Evolutionary conservation across 2,888 invertebrate genomes (phyloP).

Genomic region (Lasioglossum morio): DNA sequence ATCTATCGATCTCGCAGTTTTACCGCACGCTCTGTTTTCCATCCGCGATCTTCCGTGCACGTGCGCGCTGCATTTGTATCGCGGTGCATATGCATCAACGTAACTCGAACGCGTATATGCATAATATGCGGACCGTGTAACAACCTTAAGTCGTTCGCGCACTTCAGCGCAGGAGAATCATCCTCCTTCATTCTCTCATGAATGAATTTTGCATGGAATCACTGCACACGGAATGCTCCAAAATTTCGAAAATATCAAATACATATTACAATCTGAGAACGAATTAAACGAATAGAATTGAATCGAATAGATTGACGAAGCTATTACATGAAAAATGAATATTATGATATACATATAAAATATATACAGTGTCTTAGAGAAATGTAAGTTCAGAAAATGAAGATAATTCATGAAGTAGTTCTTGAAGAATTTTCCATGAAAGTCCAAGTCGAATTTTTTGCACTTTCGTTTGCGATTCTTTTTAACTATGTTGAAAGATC

Average conservation of each 20-base stretch:
- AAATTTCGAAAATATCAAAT: not conserved
- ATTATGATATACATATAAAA: not conserved
- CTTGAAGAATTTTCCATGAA: not conserved
- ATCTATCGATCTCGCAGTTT: conserved; percentile 51
- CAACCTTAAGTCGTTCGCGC: conserved; percentile 26
- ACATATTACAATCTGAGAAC: not conserved
- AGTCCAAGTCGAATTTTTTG: not conserved
- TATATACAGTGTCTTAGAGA: not conserved
- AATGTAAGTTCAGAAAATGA: not conserved
- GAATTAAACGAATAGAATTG: not conserved
- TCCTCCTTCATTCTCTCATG: not conserved
- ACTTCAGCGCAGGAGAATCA: not conserved
- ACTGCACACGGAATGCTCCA: not conserved
- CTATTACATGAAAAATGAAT: not conserved
- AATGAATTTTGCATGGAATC: not conserved
- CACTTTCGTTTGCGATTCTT: not conserved
- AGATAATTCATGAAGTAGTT: not conserved
- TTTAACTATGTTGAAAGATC: not conserved
- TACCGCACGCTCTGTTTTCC: conserved; percentile 25
- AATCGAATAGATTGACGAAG: not conserved
- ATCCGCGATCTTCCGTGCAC: conserved; percentile 37
- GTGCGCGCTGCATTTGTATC: conserved; percentile 39
- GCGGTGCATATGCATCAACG: conserved; percentile 54
- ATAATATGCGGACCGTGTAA: conserved; percentile 51
- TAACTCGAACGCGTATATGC: conserved; percentile 49